Evolutionary conservation across 1,140 invertebrate species (phyloP).

Genomic region (Pachypeltis micranthus): DNA sequence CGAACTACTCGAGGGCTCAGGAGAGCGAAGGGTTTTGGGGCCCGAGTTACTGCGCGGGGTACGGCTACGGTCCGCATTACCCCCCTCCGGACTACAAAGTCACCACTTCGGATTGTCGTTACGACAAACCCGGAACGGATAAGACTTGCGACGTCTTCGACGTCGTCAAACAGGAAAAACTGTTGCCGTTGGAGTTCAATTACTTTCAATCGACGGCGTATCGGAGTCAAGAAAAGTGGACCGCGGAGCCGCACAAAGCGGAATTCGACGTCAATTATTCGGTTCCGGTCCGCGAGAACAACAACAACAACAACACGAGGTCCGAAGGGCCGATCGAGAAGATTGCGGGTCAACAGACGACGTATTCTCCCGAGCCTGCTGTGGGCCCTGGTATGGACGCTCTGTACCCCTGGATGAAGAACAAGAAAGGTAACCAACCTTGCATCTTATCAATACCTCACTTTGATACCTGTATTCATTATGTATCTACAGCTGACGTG

Average conservation of each 20-base stretch:
- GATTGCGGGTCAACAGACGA: neutral
- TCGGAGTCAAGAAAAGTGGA: neutral
- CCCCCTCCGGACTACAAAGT: neutral
- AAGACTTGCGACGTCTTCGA: neutral
- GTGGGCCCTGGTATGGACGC: neutral
- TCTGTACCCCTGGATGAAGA: conserved; percentile 19
- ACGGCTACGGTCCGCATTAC: neutral
- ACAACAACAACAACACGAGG: conserved; percentile 2
- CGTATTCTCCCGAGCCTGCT: neutral
- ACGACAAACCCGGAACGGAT: neutral
- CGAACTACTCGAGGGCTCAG: neutral
- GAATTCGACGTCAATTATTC: too few species aligned
- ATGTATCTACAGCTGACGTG: too few species aligned
- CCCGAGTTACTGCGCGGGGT: neutral
- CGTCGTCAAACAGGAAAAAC: neutral
- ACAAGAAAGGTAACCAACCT: conserved; percentile 7
- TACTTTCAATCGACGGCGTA: neutral
- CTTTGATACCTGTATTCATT: too few species aligned
- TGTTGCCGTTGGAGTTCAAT: neutral
- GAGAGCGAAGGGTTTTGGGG: neutral
- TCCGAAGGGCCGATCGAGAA: neutral
- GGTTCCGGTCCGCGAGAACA: conserved; percentile 16
- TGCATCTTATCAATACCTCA: too few species aligned
- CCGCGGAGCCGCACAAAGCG: too few species aligned
- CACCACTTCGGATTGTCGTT: neutral